Evolutionary conservation across 2,113 vertebrate species (phyloP).

Genomic region (Tachysurus fulvidraco): DNA sequence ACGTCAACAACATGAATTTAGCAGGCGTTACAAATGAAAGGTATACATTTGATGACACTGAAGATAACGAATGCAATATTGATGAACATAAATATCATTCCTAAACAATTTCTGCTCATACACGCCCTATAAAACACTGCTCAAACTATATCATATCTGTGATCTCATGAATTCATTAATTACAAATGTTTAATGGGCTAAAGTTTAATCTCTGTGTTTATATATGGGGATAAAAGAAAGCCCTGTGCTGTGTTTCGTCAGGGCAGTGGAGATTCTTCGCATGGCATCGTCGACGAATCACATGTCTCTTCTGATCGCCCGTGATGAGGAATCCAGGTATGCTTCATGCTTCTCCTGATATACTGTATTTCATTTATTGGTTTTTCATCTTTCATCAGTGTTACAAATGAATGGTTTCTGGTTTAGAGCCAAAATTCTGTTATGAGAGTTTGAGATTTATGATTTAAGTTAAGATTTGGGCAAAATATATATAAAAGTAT

Average conservation of each 20-base stretch:
- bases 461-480: not conserved
- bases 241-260: constrained; percentile 53
- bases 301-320: constrained; percentile 79
- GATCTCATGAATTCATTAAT: not conserved
- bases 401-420: not conserved
- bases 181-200: not conserved
- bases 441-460: not conserved
- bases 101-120: not conserved
- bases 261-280: constrained; percentile 84
- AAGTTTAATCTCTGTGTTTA: not conserved
- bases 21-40: constrained; percentile 81
- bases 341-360: constrained; percentile 15
- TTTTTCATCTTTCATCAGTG: not conserved
- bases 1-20: constrained; percentile 85
- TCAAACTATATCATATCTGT: not conserved
- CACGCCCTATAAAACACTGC: not conserved
- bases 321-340: constrained; percentile 85
- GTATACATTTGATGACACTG: constrained; percentile 56
- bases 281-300: constrained; percentile 83
- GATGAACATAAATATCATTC: not conserved
- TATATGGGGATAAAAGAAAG: not conserved
- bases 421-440: not conserved
- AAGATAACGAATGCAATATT: not conserved
- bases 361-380: not conserved
- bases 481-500: not conserved